Conservation (phyloP, 2,888 invertebrate species). For the Polymixis lichenea region DNA sequence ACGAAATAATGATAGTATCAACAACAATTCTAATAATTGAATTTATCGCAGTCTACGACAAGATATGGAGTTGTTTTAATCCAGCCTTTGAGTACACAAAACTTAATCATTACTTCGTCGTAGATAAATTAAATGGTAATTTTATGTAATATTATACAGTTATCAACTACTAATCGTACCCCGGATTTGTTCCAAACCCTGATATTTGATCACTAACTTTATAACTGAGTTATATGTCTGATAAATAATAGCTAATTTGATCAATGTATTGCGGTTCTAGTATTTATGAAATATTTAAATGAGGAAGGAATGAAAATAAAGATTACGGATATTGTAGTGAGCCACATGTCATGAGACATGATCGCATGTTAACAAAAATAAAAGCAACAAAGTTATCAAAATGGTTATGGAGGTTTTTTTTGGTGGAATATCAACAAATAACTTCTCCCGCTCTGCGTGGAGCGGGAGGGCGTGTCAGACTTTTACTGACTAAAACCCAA, state of each 20-base stretch:
- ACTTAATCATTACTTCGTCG: background rate
- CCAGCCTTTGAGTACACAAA: background rate
- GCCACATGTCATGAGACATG: background rate
- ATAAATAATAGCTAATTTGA: conserved; percentile 31
- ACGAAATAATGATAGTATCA: too few species aligned
- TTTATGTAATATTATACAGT: conserved; percentile 29
- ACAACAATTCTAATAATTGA: background rate
- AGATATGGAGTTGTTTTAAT: background rate
- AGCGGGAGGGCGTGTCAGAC: too few species aligned
- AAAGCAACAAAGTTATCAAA: background rate
- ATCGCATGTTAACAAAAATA: background rate
- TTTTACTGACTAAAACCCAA: too few species aligned
- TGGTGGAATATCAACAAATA: too few species aligned
- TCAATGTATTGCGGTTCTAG: conserved; percentile 15
- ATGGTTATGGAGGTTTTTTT: too few species aligned
- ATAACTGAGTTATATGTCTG: conserved; percentile 30
- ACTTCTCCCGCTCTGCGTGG: too few species aligned
- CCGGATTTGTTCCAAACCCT: conserved; percentile 16
- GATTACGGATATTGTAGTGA: background rate
- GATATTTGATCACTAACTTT: conserved; percentile 47
- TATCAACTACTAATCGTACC: conserved; percentile 17
- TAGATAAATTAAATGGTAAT: conserved; percentile 23
- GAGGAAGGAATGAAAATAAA: background rate
- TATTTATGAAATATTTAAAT: background rate
- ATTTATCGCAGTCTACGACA: background rate